Evolutionary conservation across 2,113 vertebrate genomes (phyloP).

Genomic region (Alosa alosa): DNA sequence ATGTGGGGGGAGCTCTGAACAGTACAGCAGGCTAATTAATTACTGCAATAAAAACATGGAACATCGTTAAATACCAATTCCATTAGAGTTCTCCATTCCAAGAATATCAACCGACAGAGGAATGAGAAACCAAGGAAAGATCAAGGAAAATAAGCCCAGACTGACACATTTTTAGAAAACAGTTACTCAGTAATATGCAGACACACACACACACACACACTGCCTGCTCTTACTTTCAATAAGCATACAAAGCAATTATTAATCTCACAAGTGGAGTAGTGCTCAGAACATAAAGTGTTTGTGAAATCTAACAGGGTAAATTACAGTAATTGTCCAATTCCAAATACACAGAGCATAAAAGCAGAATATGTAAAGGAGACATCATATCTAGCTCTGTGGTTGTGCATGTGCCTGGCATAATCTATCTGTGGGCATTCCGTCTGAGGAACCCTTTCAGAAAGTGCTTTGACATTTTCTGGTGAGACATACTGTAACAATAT

Average conservation of each 20-base stretch:
- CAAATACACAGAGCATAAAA: not conserved
- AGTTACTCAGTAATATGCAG: not conserved
- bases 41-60: slow-evolving; percentile 58
- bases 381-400: not conserved
- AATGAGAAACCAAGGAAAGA: slow-evolving; percentile 23
- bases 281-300: not conserved
- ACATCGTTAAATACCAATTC: slow-evolving; percentile 62
- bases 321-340: not conserved
- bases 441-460: not conserved
- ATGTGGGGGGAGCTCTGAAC: slow-evolving; percentile 48
- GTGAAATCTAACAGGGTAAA: not conserved
- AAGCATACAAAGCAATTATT: not conserved
- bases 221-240: not conserved
- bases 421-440: not conserved
- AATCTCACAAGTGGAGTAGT: not conserved
- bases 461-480: not conserved
- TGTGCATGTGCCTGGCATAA: not conserved
- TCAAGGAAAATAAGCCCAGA: not conserved
- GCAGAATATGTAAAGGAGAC: not conserved
- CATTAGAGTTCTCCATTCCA: slow-evolving; percentile 56
- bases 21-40: slow-evolving; percentile 59
- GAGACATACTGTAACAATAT: not conserved
- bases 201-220: not conserved
- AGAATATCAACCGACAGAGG: slow-evolving; percentile 54
- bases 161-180: not conserved